Evolutionary conservation across 2,888 invertebrate genomes (phyloP).

Genomic region (Neoitamus cyanurus): DNA sequence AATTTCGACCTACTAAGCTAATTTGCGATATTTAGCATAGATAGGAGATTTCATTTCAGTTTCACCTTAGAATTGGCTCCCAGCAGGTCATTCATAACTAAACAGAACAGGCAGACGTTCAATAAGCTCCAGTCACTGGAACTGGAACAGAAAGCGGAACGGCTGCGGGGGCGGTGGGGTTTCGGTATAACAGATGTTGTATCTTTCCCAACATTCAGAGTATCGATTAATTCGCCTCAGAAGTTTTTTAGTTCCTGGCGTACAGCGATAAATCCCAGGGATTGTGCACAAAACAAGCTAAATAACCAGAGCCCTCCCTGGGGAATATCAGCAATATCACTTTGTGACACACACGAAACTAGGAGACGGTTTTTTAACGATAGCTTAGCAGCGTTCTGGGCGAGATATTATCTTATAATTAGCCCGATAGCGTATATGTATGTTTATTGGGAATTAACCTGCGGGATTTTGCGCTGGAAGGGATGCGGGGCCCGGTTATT

Average conservation of each 20-base stretch:
- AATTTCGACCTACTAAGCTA: background rate
- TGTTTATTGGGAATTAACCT: background rate
- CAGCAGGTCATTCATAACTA: background rate
- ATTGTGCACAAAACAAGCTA: background rate
- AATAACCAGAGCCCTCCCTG: background rate
- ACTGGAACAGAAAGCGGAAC: background rate
- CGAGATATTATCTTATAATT: background rate
- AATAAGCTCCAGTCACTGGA: background rate
- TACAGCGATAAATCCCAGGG: background rate
- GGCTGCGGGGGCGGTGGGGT: background rate
- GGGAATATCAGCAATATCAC: background rate
- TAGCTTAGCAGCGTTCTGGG: background rate
- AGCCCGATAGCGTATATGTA: background rate
- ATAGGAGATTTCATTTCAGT: background rate
- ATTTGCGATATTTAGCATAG: background rate
- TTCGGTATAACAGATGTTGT: background rate
- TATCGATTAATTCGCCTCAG: background rate
- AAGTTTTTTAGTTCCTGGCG: background rate
- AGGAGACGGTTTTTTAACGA: background rate
- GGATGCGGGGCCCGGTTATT: background rate
- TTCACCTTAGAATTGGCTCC: background rate
- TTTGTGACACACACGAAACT: background rate
- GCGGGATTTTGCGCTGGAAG: background rate
- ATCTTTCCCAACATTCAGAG: background rate
- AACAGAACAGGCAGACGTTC: background rate